Evolutionary conservation across 2,888 invertebrate species (phyloP), one percentile per base, ranked within the genome.

Genomic region (Xestia ashworthii): DNA sequence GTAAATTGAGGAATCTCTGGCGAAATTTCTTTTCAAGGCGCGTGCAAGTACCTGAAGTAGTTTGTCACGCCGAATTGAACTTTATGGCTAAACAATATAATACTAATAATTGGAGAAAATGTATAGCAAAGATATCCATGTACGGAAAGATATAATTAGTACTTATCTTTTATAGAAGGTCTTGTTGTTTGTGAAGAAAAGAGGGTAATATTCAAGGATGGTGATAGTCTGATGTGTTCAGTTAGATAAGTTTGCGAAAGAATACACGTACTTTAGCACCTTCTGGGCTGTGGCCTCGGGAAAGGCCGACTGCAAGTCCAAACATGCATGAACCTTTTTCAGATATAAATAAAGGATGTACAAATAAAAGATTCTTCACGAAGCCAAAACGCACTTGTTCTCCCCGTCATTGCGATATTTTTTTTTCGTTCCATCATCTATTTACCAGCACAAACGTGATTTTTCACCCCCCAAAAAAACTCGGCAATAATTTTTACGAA

Each of bases 191-290:
- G 74, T 81, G 70, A 77, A 72, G 80, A 53, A 68, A 71, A 50
- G 60, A 78, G 83, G 78, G 76, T 78, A 78, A 83, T 85, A 83
- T 83, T 85, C 83, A 75, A 72, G 82, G 84, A 74, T 81, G 85
- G 82, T 87, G 88, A 86, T 85, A 86, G 87, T 76, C 69, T 74
- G 84, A 90, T 89, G 91, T 91, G 91, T 91, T 91, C 91, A 90
- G 89, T 89, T 89, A 90, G 89, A 88, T 89, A 87, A 79, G 80
- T 88, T 83, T 71, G 80, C 78, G 75, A 82, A 80, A 79, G 71
- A 78, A 80, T 75, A 80, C 80, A 80, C 67, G 73, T 81, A 82
- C 72, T 84, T 71, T 83, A 77, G 74, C 74, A 82, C 72, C 80
- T 77, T 78, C 70, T 70, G 25, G 81, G 76, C 71, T 64, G 78